Evolutionary conservation across 35 echinoderm and acorn worm genomes (phyloP).

Genomic region (Strongylocentrotus purpuratus): DNA sequence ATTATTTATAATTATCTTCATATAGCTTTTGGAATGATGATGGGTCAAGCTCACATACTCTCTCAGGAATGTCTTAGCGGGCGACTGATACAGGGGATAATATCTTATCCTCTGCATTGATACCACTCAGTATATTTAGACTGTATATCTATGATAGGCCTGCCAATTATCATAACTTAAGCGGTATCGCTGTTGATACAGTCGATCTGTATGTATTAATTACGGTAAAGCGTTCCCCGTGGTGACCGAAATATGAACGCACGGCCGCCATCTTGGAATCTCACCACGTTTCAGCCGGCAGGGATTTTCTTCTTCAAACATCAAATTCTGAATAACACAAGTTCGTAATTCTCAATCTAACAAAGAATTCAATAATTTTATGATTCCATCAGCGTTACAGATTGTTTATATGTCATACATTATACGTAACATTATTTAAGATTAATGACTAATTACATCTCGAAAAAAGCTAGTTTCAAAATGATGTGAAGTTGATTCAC

Average conservation of each 20-base stretch:
- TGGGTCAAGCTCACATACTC: background rate
- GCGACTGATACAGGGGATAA: background rate
- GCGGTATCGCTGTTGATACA: background rate
- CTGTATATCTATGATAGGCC: background rate
- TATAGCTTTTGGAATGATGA: background rate
- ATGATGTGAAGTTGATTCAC: background rate
- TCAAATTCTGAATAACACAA: background rate
- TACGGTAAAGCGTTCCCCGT: background rate
- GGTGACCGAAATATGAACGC: background rate
- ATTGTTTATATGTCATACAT: background rate
- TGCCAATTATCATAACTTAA: slow-evolving; percentile 3
- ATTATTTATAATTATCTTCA: background rate
- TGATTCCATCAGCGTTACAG: too few relatives aligned
- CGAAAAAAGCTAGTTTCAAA: background rate
- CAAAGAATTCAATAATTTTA: too few relatives aligned
- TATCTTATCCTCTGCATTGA: background rate
- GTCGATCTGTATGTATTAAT: background rate
- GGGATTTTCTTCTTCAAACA: background rate
- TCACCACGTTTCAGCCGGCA: background rate
- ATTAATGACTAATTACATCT: background rate
- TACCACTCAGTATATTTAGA: background rate
- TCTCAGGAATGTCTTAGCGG: background rate
- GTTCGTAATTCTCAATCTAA: background rate
- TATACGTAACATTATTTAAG: background rate
- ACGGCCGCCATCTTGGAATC: background rate